Conservation (phyloP, 2,113 vertebrate species). For the Sinocyclocheilus anophthalmus region DNA sequence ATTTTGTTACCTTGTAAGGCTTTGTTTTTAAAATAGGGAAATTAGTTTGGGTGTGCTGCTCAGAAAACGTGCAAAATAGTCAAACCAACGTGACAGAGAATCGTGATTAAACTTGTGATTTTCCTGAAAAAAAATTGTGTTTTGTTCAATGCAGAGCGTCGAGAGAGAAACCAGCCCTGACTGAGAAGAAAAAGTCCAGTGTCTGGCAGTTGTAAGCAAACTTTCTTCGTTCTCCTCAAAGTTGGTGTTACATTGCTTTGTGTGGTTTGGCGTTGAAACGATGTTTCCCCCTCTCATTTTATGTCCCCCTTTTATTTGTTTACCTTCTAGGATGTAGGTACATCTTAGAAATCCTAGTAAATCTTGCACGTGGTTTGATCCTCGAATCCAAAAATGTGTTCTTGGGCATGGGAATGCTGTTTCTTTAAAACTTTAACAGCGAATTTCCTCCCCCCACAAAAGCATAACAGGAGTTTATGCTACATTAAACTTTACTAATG, state of each 20-base stretch:
- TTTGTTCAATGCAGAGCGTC: conserved; percentile 82
- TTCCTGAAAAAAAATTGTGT: neutral
- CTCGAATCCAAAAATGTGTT: conserved; percentile 54
- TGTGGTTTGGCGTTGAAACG: conserved; percentile 34
- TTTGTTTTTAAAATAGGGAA: too few relatives aligned
- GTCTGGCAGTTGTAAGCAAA: conserved; percentile 99
- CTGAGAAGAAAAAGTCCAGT: conserved; percentile 97
- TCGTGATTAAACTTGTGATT: too few relatives aligned
- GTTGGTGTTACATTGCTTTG: neutral
- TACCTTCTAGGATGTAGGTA: conserved; percentile 79
- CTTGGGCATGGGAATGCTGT: conserved; percentile 52
- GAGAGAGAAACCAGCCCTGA: conserved; percentile 89
- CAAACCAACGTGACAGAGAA: too few relatives aligned
- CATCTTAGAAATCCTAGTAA: conserved; percentile 59
- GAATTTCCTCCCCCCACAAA: too few relatives aligned
- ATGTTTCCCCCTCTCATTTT: conserved; percentile 33
- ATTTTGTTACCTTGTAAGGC: too few relatives aligned
- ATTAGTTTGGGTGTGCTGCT: too few relatives aligned
- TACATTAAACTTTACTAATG: neutral
- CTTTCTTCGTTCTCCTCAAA: conserved; percentile 18
- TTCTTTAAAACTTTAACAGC: conserved; percentile 41
- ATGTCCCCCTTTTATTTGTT: conserved; percentile 53
- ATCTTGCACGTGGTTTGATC: conserved; percentile 51
- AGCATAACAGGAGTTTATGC: conserved; percentile 4
- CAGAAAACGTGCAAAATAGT: too few relatives aligned